Evolutionary conservation across 1,140 invertebrate genomes (phyloP), one percentile per base, ranked within the genome.

Genomic region (Babylonia areolata): DNA sequence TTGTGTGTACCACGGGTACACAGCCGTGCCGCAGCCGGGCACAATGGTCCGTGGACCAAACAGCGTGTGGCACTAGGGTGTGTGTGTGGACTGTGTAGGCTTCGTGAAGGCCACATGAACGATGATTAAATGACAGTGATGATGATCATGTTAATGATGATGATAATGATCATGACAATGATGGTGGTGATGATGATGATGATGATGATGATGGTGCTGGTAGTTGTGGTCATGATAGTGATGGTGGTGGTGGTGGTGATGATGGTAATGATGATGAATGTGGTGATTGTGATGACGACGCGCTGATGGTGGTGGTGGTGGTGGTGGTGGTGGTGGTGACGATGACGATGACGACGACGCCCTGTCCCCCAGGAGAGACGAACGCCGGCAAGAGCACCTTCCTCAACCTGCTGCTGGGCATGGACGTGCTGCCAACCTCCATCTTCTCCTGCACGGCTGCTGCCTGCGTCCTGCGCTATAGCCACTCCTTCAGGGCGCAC

Each of bases 321-420:
- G 28, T 69, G 28, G 28, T 69, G 64, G 28, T 69, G 64, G 28
- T 69, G 64, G 28, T 69, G 64, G 28, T 69, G 64, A 23, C 28
- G 64, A 5, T 69, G n/a, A 31, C 5, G 64, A 69, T 51, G 46
- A 51, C 20, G 46, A 51, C 20, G 46, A 51, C 20, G 46, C 58
- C 17, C 6, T 12, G 58, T 5, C 15, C 58, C 5, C 23, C 77
- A 93, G 93, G 93, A 17, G 92, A 93, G 85, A 93, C 93, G 33
- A 90, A 90, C 39, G 91, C 92, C 9, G 93, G 93, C 11, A 93
- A 93, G 82, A 92, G 92, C 31, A 90, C 88, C 3, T 88, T 93
- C 2, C 84, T 93, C 17, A 93, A 93, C 78, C 80, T 93, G 0
- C 35, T 93, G 0, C 85, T 93, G n/a, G 92, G 90, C 3, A 87